Evolutionary conservation across 2,888 invertebrate genomes (phyloP), one percentile per base, ranked within the genome.

Genomic region (Lasioglossum vierecki): DNA sequence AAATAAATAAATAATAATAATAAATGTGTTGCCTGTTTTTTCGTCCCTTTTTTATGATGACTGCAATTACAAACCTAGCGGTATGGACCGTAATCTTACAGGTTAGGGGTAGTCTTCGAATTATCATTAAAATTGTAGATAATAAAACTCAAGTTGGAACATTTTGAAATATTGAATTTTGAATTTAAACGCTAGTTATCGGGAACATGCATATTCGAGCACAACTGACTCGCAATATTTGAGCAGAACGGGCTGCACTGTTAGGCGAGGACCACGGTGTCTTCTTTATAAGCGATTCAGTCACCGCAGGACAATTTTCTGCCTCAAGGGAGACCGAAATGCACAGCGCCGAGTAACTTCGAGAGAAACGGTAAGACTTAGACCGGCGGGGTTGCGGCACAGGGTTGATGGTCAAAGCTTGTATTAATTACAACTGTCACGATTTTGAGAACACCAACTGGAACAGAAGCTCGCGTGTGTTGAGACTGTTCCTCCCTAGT

Each of bases 371-470:
- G 79, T 68, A 68, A 83, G 88, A 79, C 86, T 88, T 87, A 80
- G 83, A 44, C 68, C 76, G 83, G 78, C 76, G 57, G 66, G 85
- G 70, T 81, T 72, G 73, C 74, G 82, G 82, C 85, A 79, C 72
- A 72, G 87, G 88, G 88, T 91, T 92, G 92, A 93, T 93, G 93
- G 91, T 92, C 93, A 93, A 93, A 93, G 92, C 93, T 92, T 92
- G 93, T 93, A 91, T 92, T 93, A 93, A 93, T 93, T 93, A 93
- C 91, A 89, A 91, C 91, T 91, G 93, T 91, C 92, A 89, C 83
- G 82, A 83, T 83, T 83, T 85, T 88, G 88, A 90, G 91, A 88
- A 88, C 88, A 86, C 80, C 76, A 79, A 84, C 84, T 79, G 72
- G 44, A 60, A 77, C 76, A 81, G 86, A 88, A 88, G 79, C 84